Conservation (phyloP, 2,888 invertebrate genomes). For the Melanargia galathea region DNA sequence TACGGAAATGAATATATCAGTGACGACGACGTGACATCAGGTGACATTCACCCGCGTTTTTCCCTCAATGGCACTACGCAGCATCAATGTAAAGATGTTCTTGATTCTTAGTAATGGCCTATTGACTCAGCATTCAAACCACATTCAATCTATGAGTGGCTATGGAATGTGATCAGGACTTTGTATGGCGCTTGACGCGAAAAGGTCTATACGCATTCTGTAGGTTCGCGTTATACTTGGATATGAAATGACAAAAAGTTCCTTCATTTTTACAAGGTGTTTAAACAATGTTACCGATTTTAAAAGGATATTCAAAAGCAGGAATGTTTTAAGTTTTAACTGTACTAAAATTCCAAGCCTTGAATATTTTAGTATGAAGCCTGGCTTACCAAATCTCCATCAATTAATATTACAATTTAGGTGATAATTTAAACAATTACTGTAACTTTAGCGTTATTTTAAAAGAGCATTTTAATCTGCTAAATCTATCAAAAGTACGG, state of each 20-base stretch:
- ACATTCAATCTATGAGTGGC: conserved; percentile 30
- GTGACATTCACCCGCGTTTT: conserved; percentile 33
- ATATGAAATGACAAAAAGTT: background rate
- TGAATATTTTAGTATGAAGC: no score
- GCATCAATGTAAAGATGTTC: conserved; percentile 29
- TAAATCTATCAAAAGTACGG: conserved; percentile 22
- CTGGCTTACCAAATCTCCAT: no score
- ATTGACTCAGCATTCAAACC: conserved; percentile 22
- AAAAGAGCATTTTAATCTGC: conserved; percentile 3
- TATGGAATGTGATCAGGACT: conserved; percentile 31
- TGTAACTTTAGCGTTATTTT: background rate
- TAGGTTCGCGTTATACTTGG: conserved; percentile 14
- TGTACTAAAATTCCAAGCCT: no score
- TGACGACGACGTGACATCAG: no score
- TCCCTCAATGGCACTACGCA: conserved; percentile 27
- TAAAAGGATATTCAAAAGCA: no score
- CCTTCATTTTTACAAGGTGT: background rate
- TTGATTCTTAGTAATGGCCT: conserved; percentile 34
- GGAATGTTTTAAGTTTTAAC: no score
- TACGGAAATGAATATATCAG: conserved; percentile 27
- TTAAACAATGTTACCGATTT: no score
- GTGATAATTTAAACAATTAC: background rate
- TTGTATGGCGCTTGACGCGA: conserved; percentile 27
- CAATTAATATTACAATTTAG: background rate
- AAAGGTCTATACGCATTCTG: conserved; percentile 16